phyloP scores from a whole-genome alignment of 2,888 invertebrate genomes.

The Strigamia transsilvanica region DNA sequence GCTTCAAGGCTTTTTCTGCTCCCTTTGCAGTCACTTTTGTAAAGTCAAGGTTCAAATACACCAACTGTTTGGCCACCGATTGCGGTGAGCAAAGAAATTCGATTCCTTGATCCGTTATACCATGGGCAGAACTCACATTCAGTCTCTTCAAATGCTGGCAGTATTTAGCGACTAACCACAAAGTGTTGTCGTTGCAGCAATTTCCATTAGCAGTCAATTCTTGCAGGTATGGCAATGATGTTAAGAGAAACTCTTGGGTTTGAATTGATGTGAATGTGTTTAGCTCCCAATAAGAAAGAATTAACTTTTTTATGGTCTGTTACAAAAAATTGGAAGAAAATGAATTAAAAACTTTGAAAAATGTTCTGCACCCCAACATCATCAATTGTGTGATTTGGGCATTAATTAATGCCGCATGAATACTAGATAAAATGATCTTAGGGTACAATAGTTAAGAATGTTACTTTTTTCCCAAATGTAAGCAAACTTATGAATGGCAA shows the following conservation, averaged over 20 bases:
- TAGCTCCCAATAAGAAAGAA: not conserved
- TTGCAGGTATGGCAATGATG: constrained; percentile 2
- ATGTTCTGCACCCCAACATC: too few relatives aligned
- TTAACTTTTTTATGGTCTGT: not conserved
- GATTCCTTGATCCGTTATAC: not conserved
- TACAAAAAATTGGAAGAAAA: too few relatives aligned
- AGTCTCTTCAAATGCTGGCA: not conserved
- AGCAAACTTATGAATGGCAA: not conserved
- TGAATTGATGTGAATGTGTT: not conserved
- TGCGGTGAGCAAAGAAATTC: too few relatives aligned
- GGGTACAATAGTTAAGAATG: too few relatives aligned
- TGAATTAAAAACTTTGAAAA: too few relatives aligned
- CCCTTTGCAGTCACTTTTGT: too few relatives aligned
- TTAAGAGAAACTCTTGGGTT: not conserved
- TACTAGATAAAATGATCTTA: too few relatives aligned
- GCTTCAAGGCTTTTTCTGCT: too few relatives aligned
- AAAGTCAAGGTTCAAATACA: too few relatives aligned
- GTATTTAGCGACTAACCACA: not conserved
- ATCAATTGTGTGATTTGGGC: too few relatives aligned
- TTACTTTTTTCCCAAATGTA: not conserved
- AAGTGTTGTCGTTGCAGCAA: not conserved
- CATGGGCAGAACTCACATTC: not conserved
- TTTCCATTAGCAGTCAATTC: not conserved
- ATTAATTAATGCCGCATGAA: too few relatives aligned
- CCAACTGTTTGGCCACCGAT: too few relatives aligned